Evolutionary conservation across 2,113 vertebrate species (phyloP).

Genomic region (Castor canadensis): DNA sequence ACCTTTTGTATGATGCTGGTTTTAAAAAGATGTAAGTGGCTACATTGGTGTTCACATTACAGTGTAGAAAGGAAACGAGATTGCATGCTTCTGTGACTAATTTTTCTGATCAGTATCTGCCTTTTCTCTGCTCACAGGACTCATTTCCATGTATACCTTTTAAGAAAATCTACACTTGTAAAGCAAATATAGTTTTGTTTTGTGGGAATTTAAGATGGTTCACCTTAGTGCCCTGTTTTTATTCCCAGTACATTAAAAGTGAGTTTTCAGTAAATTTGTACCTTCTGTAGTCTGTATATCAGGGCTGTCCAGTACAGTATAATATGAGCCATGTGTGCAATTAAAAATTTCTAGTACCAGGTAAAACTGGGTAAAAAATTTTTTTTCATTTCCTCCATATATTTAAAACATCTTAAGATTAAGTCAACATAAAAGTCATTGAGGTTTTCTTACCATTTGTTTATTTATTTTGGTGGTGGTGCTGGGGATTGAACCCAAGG

Average conservation of each 20-base stretch:
- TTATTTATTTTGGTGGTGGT: not conserved
- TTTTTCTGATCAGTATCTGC: not conserved
- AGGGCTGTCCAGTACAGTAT: not conserved
- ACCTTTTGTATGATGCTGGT: not conserved
- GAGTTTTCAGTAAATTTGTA: conserved; percentile 7
- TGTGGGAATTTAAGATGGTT: conserved; percentile 9
- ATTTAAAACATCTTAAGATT: not conserved
- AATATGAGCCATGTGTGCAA: not conserved
- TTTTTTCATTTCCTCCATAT: too few species aligned
- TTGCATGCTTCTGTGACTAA: not conserved
- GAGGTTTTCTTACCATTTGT: not conserved
- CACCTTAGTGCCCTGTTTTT: not conserved
- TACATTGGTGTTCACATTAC: not conserved
- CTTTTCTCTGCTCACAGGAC: not conserved
- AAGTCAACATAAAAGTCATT: not conserved
- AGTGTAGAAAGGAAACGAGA: not conserved
- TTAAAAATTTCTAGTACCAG: not conserved
- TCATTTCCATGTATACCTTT: conserved; percentile 44
- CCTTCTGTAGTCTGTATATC: not conserved
- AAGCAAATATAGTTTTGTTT: conserved; percentile 38
- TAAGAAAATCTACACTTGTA: conserved; percentile 28
- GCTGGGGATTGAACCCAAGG: not conserved
- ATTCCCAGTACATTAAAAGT: conserved; percentile 8
- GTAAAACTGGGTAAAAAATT: not conserved
- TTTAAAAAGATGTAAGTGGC: not conserved